Evolutionary conservation across 2,888 invertebrate species (phyloP).

Genomic region (Scaptomyza flava): DNA sequence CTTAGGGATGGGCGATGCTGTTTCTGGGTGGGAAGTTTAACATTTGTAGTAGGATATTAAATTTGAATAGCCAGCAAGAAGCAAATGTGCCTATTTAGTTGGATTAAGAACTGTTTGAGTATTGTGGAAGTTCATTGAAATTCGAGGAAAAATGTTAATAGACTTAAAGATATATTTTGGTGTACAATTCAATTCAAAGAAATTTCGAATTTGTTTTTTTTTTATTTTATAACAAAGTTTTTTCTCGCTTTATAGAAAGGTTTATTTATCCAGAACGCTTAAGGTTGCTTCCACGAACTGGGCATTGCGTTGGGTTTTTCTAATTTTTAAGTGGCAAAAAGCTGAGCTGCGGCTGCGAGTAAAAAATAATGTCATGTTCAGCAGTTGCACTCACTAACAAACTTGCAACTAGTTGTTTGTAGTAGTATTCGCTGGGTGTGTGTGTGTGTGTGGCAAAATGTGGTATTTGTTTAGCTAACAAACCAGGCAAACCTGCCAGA

Average conservation of each 20-base stretch:
- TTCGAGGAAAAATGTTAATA: neutral
- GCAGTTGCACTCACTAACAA: constrained; percentile 20
- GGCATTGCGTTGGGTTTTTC: neutral
- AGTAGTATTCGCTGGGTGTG: neutral
- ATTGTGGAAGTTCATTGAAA: neutral
- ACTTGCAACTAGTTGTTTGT: constrained; percentile 30
- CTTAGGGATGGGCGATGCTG: constrained; percentile 9
- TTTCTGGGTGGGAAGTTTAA: constrained; percentile 43
- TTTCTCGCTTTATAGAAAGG: neutral
- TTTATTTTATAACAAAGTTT: neutral
- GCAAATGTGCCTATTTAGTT: constrained; percentile 62
- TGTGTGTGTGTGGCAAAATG: constrained; percentile 35
- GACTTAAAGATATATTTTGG: neutral
- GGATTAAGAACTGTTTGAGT: constrained; percentile 29
- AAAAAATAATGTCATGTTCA: neutral
- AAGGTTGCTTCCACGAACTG: neutral
- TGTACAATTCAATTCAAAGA: neutral
- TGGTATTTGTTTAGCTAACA: constrained; percentile 71
- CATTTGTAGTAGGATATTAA: constrained; percentile 59
- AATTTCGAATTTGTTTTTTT: neutral
- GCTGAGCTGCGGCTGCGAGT: constrained; percentile 1
- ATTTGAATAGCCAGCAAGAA: constrained; percentile 25
- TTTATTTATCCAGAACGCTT: neutral
- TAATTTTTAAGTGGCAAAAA: constrained; percentile 38
- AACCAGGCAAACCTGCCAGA: constrained; percentile 26